These are phyloP conservation scores for Campopleginae sp. DNA, from an alignment of 2,888 invertebrate genomes.

Conservation along the genomic window DNA sequence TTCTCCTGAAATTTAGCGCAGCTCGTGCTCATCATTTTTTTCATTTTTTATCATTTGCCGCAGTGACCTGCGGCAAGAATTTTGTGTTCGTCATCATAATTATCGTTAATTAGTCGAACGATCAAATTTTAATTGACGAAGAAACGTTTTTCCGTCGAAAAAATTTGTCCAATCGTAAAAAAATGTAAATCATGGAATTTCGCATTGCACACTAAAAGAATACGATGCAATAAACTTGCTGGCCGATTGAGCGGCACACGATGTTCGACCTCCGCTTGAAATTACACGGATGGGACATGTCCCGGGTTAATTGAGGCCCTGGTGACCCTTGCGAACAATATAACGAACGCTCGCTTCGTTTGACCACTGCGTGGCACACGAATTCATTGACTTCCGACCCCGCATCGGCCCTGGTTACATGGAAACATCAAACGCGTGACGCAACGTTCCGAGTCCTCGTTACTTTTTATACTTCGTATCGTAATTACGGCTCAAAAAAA, in stretches of 20 bases:
- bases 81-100: neutral
- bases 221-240: neutral
- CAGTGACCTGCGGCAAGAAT: neutral
- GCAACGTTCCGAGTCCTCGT: constrained; percentile 21
- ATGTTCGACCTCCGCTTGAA: constrained; percentile 41
- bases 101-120: neutral
- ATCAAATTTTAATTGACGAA: neutral
- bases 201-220: neutral
- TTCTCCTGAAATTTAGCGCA: neutral
- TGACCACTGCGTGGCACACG: constrained; percentile 57
- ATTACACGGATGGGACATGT: constrained; percentile 21
- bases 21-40: neutral
- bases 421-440: constrained; percentile 51
- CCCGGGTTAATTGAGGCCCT: constrained; percentile 56
- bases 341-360: constrained; percentile 50
- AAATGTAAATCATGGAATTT: neutral
- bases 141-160: neutral
- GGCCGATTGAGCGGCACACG: neutral
- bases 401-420: constrained; percentile 16
- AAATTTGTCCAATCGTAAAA: neutral
- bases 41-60: neutral
- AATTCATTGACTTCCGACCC: constrained; percentile 64
- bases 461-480: neutral
- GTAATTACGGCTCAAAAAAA: neutral
- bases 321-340: constrained; percentile 62